phyloP scores from a whole-genome alignment of 2,113 vertebrate genomes.

The Alaudala cheleensis region DNA sequence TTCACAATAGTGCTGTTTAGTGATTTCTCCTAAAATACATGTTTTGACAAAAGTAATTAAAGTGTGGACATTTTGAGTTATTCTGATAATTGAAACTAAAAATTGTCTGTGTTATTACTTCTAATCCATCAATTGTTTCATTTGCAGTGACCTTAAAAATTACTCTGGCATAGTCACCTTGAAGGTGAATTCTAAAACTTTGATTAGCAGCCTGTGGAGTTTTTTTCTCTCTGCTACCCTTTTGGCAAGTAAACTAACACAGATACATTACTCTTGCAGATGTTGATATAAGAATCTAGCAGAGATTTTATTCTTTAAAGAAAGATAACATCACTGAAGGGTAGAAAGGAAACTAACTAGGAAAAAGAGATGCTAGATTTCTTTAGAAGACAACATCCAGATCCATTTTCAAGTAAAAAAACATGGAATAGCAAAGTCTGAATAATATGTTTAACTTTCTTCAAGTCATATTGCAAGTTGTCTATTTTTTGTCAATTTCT shows the following conservation, averaged over 20 bases:
- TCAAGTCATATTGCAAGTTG: background rate
- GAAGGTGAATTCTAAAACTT: slow-evolving; percentile 45
- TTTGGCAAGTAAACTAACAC: background rate
- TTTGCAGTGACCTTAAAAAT: slow-evolving; percentile 62
- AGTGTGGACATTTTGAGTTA: slow-evolving; percentile 65
- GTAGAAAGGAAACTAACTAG: background rate
- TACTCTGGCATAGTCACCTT: slow-evolving; percentile 33
- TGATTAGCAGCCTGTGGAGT: background rate
- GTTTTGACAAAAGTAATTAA: slow-evolving; percentile 71
- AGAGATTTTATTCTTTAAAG: background rate
- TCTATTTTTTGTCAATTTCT: background rate
- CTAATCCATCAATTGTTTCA: slow-evolving; percentile 55
- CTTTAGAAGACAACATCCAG: background rate
- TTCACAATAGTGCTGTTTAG: slow-evolving; percentile 46
- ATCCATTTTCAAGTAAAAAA: background rate
- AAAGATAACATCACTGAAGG: background rate
- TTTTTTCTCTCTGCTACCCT: background rate
- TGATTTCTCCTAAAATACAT: slow-evolving; percentile 53
- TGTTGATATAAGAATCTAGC: background rate
- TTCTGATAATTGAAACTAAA: slow-evolving; percentile 63
- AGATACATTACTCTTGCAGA: background rate
- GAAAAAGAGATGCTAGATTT: background rate
- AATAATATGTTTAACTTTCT: background rate
- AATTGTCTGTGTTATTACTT: slow-evolving; percentile 5
- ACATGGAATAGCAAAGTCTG: background rate